Conservation (phyloP, 2,113 vertebrate species). For the Gila orcuttii region DNA sequence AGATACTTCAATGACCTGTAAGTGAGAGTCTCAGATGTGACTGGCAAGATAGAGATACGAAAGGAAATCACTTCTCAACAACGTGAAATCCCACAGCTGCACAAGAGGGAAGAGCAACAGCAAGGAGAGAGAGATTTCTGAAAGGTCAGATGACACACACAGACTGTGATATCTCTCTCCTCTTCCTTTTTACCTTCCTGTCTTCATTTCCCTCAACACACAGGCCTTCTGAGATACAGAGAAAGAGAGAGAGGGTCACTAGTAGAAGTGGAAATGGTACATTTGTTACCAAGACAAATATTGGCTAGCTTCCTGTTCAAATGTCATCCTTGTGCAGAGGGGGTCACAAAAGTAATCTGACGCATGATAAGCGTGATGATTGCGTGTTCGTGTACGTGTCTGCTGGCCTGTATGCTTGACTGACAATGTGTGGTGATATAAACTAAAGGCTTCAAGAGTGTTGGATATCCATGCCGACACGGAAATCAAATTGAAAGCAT, state of each 20-base stretch:
- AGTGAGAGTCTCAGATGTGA: conserved; percentile 19
- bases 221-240: not conserved
- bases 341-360: conserved; percentile 68
- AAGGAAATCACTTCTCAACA: conserved; percentile 35
- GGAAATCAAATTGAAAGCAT: conserved; percentile 5
- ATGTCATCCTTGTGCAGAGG: conserved; percentile 65
- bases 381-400: not conserved
- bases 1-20: not conserved
- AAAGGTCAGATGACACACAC: conserved; percentile 58
- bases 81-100: conserved; percentile 17
- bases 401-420: not conserved
- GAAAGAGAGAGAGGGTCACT: not conserved
- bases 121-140: conserved; percentile 49
- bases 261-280: not conserved
- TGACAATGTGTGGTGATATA: conserved; percentile 35
- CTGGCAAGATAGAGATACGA: conserved; percentile 1
- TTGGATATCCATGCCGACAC: not conserved
- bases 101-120: not conserved
- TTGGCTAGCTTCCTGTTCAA: conserved; percentile 64
- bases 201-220: conserved; percentile 50
- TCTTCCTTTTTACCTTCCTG: conserved; percentile 46
- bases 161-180: conserved; percentile 55
- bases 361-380: conserved; percentile 53
- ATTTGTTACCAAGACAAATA: conserved; percentile 53
- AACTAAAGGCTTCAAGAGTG: conserved; percentile 37